A percentile compares a stretch with the other conserved stretches of the same genome.
Evolutionary conservation across 2,113 vertebrate genomes (phyloP).

Genomic region (Perca fluviatilis): DNA sequence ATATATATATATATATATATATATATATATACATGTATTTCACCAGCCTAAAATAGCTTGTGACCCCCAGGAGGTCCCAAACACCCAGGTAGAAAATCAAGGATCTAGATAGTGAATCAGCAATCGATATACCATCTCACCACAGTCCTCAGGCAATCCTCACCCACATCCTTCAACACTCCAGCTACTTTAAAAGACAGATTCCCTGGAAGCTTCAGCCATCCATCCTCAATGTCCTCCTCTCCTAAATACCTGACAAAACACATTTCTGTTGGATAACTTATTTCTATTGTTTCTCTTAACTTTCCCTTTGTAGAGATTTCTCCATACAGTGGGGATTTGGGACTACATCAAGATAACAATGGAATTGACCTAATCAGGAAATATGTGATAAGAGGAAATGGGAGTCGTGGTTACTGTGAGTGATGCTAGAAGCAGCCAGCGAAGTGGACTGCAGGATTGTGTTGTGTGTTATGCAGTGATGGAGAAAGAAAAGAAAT

Average conservation of each 20-base stretch:
- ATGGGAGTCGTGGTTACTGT: slow-evolving; percentile 31
- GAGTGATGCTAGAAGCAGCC: slow-evolving; percentile 14
- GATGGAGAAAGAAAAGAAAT: background rate
- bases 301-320: slow-evolving; percentile 5
- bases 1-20: background rate
- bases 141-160: slow-evolving; percentile 71
- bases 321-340: background rate
- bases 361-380: slow-evolving; percentile 26
- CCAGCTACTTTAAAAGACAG: slow-evolving; percentile 57
- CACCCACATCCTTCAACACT: slow-evolving; percentile 71
- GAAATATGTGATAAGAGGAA: slow-evolving; percentile 41
- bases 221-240: slow-evolving; percentile 44
- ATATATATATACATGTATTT: background rate
- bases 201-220: slow-evolving; percentile 56
- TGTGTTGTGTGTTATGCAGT: slow-evolving; percentile 11
- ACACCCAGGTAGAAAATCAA: slow-evolving; percentile 68
- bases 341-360: slow-evolving; percentile 5
- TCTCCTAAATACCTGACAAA: slow-evolving; percentile 25
- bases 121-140: slow-evolving; percentile 77
- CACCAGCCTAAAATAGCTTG: slow-evolving; percentile 56
- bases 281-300: slow-evolving; percentile 33
- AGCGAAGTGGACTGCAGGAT: slow-evolving; percentile 16
- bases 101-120: slow-evolving; percentile 76
- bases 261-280: background rate
- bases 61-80: slow-evolving; percentile 64